A percentile compares a stretch with the other conserved stretches of the same genome.
phyloP scores from a whole-genome alignment of 2,113 vertebrate genomes.

The Phaethon lepturus region DNA sequence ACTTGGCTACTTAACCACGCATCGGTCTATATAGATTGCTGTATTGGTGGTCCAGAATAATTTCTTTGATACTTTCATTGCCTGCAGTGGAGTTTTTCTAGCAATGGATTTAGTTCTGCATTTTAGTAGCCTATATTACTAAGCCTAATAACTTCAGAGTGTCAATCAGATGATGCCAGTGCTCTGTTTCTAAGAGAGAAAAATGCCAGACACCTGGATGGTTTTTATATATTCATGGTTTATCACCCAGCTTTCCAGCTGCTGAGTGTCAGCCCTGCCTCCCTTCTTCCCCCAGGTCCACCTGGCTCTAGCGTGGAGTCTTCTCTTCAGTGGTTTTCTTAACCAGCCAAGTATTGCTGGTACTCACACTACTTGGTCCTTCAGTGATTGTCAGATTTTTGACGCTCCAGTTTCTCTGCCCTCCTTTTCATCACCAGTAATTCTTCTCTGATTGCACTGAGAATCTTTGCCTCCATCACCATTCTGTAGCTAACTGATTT shows the following conservation, averaged over 20 bases:
- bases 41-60: background rate
- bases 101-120: background rate
- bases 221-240: background rate
- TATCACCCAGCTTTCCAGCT: background rate
- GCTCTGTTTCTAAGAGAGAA: background rate
- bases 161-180: background rate
- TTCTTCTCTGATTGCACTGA: background rate
- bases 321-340: background rate
- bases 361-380: background rate
- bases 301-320: background rate
- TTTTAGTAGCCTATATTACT: background rate
- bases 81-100: background rate
- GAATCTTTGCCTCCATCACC: background rate
- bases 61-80: background rate
- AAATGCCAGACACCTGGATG: background rate
- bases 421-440: background rate
- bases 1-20: background rate
- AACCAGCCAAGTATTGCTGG: background rate
- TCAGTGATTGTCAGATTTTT: constrained; percentile 19
- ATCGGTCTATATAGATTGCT: background rate
- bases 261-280: background rate
- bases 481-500: background rate
- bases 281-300: background rate
- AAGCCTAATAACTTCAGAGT: background rate
- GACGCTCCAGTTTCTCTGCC: constrained; percentile 38